Evolutionary conservation across 2,797 vertebrate species (phyloP).

Genomic region (Orientallactaga sibirica): DNA sequence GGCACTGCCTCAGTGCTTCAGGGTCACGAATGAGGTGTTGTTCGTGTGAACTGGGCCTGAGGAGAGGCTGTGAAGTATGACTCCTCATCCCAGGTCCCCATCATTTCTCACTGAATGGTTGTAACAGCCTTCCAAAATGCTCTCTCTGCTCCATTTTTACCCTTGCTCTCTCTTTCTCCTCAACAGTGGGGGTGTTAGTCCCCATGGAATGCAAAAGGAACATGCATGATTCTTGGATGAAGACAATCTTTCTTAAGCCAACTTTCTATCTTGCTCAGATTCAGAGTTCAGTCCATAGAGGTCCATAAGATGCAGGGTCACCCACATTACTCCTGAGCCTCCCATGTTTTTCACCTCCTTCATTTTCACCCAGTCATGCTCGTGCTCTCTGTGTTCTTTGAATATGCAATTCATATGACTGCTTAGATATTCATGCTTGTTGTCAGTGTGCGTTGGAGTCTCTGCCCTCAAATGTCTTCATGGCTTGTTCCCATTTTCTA

Average conservation of each 20-base stretch:
- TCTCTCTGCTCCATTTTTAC: not conserved
- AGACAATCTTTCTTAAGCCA: not conserved
- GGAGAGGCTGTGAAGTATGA: not conserved
- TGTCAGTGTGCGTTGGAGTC: not conserved
- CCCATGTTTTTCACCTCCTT: fast-evolving
- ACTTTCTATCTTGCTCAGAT: constrained; percentile 21
- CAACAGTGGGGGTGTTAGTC: not conserved
- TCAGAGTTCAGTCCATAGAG: not conserved
- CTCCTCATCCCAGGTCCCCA: fast-evolving
- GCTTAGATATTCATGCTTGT: not conserved
- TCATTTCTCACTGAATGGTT: not conserved
- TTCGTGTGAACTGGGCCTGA: not conserved
- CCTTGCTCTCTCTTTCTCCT: not conserved
- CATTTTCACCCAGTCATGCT: not conserved
- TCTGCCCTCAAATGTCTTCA: not conserved
- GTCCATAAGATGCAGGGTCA: not conserved
- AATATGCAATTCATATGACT: not conserved
- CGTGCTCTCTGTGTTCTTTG: not conserved
- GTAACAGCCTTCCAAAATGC: not conserved
- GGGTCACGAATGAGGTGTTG: not conserved
- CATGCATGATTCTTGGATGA: not conserved
- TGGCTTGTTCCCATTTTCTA: not conserved
- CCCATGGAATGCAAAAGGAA: not conserved
- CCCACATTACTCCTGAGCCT: not conserved
- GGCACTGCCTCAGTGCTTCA: not conserved